These are phyloP conservation scores for Ypsolopha sequella DNA, from an alignment of 2,888 invertebrate genomes.

Conservation along the genomic window DNA sequence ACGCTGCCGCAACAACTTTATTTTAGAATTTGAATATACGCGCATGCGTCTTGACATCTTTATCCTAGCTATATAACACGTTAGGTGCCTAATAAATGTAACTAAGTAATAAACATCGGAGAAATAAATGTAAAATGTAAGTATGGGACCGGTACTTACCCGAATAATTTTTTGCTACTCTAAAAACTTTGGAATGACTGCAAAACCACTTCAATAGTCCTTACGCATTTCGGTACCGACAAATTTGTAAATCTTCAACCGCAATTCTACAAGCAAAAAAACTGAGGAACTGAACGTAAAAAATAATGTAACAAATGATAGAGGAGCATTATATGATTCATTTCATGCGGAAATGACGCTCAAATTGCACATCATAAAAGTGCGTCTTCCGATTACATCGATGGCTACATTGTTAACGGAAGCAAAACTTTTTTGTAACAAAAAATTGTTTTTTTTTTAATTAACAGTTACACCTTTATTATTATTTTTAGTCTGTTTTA, in stretches of 20 bases:
- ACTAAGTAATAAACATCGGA: constrained; percentile 11
- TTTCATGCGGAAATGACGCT: constrained; percentile 65
- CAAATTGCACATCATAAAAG: constrained; percentile 57
- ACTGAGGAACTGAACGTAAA: constrained; percentile 23
- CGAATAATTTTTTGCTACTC: neutral
- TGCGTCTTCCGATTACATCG: constrained; percentile 46
- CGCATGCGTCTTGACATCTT: constrained; percentile 18
- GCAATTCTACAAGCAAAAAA: constrained; percentile 30
- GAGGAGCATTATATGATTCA: constrained; percentile 48
- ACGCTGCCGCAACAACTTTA: too few species aligned
- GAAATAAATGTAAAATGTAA: too few species aligned
- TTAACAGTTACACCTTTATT: neutral
- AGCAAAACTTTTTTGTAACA: neutral
- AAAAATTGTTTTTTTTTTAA: neutral
- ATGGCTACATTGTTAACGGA: constrained; percentile 12
- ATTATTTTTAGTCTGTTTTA: too few species aligned
- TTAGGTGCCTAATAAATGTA: constrained; percentile 9
- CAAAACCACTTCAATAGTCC: constrained; percentile 4
- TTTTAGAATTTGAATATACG: too few species aligned
- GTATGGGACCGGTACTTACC: too few species aligned
- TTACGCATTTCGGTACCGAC: neutral
- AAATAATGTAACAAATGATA: constrained; percentile 44
- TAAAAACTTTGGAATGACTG: neutral
- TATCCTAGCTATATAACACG: constrained; percentile 20
- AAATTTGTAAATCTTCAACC: constrained; percentile 18